Percentiles rank a stretch among this genome's conserved stretches.
phyloP scores from a whole-genome alignment of 2,113 vertebrate species.

The Malurus alboscapulatus region DNA sequence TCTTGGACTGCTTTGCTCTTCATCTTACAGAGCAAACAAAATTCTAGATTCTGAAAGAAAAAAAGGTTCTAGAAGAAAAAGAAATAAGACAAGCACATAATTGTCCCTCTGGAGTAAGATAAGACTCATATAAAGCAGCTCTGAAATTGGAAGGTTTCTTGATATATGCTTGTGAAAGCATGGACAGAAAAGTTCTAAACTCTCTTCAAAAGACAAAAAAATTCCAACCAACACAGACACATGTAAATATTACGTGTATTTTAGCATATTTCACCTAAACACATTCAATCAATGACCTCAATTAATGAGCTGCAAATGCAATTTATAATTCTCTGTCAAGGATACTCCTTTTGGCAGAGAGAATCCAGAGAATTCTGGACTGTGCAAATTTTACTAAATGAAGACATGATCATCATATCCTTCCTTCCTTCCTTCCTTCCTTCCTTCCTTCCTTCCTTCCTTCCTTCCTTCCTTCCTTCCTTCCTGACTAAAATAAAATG shows the following conservation, averaged over 20 bases:
- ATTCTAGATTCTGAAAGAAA: neutral
- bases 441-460: neutral
- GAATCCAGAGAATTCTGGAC: neutral
- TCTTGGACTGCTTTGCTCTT: neutral
- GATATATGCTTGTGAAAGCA: neutral
- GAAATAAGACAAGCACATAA: rapidly evolving
- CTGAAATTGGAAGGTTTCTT: neutral
- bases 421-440: neutral
- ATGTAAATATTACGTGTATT: neutral
- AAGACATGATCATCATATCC: neutral
- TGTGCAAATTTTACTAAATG: neutral
- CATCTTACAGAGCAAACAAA: neutral
- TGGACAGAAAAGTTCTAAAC: neutral
- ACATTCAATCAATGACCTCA: neutral
- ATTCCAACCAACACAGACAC: neutral
- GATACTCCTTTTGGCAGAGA: neutral
- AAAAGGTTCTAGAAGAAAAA: neutral
- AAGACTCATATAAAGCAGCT: neutral
- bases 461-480: neutral
- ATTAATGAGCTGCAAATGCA: neutral
- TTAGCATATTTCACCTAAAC: neutral
- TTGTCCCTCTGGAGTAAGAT: neutral
- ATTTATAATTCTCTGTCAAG: neutral
- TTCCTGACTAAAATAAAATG: neutral
- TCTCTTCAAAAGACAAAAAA: neutral